Conservation (phyloP, 2,888 invertebrate species). For the Girardia tigrina region DNA sequence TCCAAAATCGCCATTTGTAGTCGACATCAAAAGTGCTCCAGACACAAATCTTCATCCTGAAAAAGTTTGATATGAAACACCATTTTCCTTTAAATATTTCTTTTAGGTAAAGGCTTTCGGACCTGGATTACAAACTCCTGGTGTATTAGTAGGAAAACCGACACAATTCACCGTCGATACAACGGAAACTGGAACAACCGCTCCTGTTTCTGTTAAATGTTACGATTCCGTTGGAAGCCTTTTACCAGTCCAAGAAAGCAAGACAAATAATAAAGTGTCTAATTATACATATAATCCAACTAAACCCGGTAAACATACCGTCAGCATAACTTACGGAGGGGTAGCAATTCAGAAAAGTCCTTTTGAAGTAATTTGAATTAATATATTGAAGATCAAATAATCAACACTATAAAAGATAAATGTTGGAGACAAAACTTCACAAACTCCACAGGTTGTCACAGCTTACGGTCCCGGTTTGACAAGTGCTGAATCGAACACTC, state of each 20-base stretch:
- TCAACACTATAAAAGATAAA: too few relatives aligned
- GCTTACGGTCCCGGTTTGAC: too few relatives aligned
- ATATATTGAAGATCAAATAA: too few relatives aligned
- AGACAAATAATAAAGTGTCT: slow-evolving; percentile 44
- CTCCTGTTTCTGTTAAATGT: slow-evolving; percentile 29
- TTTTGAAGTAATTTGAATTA: slow-evolving; percentile 55
- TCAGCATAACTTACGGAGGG: slow-evolving; percentile 64
- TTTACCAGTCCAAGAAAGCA: slow-evolving; percentile 25
- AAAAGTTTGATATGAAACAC: too few relatives aligned
- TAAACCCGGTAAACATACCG: slow-evolving; percentile 62
- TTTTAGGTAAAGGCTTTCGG: slow-evolving; percentile 42
- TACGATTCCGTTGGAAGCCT: slow-evolving; percentile 18
- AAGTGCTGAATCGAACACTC: too few relatives aligned
- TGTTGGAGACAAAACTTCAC: too few relatives aligned
- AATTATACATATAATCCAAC: slow-evolving; percentile 55
- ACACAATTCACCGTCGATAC: slow-evolving; percentile 66
- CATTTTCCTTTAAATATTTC: too few relatives aligned
- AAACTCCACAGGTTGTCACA: too few relatives aligned
- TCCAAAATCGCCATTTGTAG: slow-evolving; percentile 50
- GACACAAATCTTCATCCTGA: background rate
- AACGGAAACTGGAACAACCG: slow-evolving; percentile 48
- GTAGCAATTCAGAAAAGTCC: slow-evolving; percentile 70
- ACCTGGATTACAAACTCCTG: slow-evolving; percentile 48
- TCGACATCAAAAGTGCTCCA: slow-evolving; percentile 43
- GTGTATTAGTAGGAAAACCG: slow-evolving; percentile 54